Evolutionary conservation across 2,888 invertebrate species (phyloP).

Genomic region (Hecatera dysodea): DNA sequence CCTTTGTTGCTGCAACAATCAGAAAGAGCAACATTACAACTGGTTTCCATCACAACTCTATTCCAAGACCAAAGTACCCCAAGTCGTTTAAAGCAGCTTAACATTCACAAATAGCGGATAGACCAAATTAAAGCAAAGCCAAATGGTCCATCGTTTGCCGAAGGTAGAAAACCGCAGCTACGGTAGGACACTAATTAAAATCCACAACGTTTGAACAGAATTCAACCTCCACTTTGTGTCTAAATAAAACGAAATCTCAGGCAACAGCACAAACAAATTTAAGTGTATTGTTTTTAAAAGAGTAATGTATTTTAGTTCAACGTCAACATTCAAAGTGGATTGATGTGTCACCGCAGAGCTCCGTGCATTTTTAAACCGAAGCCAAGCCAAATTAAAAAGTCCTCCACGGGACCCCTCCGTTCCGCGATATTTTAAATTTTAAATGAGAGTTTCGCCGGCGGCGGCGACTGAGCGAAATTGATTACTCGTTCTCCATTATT

Average conservation of each 20-base stretch:
- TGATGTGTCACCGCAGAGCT: constrained; percentile 88
- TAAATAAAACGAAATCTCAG: constrained; percentile 43
- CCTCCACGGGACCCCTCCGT: constrained; percentile 84
- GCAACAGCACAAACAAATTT: constrained; percentile 48
- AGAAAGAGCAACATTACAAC: constrained; percentile 35
- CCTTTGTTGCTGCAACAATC: constrained; percentile 94
- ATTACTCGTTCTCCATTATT: constrained; percentile 91
- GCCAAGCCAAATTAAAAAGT: constrained; percentile 89
- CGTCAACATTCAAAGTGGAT: constrained; percentile 87
- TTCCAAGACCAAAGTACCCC: constrained; percentile 19
- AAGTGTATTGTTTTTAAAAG: constrained; percentile 60
- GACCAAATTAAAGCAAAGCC: constrained; percentile 28
- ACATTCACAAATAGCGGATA: constrained; percentile 34
- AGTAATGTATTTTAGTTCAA: constrained; percentile 77
- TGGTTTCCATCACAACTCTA: constrained; percentile 1
- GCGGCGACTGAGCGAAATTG: constrained; percentile 90
- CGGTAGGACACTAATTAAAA: constrained; percentile 51
- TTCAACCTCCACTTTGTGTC: constrained; percentile 35
- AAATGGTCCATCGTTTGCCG: constrained; percentile 24
- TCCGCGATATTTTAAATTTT: constrained; percentile 89
- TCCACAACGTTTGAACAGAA: constrained; percentile 48
- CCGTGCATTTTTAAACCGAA: constrained; percentile 89
- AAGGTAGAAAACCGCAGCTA: constrained; percentile 45
- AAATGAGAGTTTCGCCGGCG: constrained; percentile 88
- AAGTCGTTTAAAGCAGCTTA: constrained; percentile 23